These are phyloP conservation scores for Sebastes paucispinis DNA, from an alignment of 2,797 vertebrate species.

Conservation along the genomic window DNA sequence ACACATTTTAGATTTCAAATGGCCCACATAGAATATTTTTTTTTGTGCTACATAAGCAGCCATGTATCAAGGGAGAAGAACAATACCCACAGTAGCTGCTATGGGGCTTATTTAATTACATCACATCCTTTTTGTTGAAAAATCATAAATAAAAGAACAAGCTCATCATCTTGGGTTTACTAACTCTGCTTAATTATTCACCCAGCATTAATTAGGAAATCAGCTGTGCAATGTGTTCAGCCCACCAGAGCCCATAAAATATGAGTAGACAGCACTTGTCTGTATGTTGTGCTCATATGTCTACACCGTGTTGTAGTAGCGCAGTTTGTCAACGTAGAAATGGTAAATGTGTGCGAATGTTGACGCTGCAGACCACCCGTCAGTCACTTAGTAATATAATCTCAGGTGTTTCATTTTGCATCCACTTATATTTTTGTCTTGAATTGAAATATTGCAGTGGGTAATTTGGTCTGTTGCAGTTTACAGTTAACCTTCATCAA, in stretches of 20 bases:
- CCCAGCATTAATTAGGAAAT: slow-evolving; percentile 61
- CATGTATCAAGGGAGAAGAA: not conserved
- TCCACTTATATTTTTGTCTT: not conserved
- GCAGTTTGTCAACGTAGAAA: not conserved
- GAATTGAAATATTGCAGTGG: not conserved
- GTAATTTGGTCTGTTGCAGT: not conserved
- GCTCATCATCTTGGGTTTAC: slow-evolving; percentile 58
- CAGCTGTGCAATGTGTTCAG: slow-evolving; percentile 35
- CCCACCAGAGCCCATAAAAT: slow-evolving; percentile 37
- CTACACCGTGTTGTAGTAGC: not conserved
- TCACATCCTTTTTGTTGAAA: slow-evolving; percentile 42
- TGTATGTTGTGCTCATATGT: slow-evolving; percentile 32
- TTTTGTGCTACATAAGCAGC: slow-evolving; percentile 23
- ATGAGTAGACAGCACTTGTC: slow-evolving; percentile 39
- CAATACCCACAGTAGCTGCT: slow-evolving; percentile 19
- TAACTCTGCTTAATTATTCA: slow-evolving; percentile 65
- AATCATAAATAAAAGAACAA: slow-evolving; percentile 66
- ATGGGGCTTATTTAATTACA: slow-evolving; percentile 30
- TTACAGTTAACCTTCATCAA: not conserved
- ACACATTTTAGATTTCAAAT: slow-evolving; percentile 3
- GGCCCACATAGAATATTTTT: not conserved
- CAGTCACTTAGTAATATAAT: not conserved
- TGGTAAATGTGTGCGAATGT: not conserved
- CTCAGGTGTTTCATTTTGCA: not conserved
- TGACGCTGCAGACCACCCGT: not conserved